Conservation (phyloP, 2,797 vertebrate species). For the Tadarida brasiliensis region DNA sequence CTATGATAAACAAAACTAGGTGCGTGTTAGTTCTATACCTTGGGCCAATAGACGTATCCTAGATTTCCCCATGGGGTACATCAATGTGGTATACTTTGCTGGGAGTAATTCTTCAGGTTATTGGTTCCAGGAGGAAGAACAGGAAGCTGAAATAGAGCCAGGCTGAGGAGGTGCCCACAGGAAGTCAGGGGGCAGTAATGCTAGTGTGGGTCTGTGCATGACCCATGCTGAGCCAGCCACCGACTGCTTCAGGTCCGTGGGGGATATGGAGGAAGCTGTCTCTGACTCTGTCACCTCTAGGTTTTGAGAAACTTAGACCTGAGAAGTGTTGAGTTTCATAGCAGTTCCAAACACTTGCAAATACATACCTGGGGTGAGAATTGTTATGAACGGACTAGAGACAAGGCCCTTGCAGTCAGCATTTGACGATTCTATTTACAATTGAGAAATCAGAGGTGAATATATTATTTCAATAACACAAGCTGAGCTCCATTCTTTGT, state of each 20-base stretch:
- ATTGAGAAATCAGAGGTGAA: neutral
- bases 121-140: neutral
- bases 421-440: neutral
- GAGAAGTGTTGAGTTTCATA: neutral
- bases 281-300: neutral
- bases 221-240: neutral
- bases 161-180: neutral
- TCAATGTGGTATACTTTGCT: neutral
- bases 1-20: neutral
- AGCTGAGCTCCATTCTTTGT: neutral
- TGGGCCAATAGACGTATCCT: neutral
- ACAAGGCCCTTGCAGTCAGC: neutral
- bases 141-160: neutral
- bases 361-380: neutral
- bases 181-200: neutral
- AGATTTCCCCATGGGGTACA: neutral
- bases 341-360: neutral
- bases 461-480: neutral
- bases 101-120: neutral
- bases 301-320: neutral
- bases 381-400: neutral
- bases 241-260: neutral
- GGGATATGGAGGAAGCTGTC: accelerated
- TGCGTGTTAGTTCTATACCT: neutral
- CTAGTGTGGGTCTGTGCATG: accelerated